Evolutionary conservation across 2,113 vertebrate species (phyloP).

Genomic region (Megaceryle maxima): DNA sequence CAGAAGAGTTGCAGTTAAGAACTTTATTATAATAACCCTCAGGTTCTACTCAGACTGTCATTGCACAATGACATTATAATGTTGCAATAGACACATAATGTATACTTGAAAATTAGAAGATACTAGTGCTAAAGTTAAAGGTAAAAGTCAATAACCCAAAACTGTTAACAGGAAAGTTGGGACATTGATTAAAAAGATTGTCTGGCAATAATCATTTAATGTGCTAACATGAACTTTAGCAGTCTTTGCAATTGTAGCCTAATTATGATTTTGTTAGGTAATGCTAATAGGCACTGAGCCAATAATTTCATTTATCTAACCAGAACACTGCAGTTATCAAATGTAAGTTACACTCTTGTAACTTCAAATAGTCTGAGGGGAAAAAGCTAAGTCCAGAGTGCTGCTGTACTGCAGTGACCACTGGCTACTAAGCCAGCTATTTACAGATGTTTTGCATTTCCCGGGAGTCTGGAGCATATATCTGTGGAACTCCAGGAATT

Average conservation of each 20-base stretch:
- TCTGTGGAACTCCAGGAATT: background rate
- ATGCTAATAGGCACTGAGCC: background rate
- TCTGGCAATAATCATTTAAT: background rate
- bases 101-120: background rate
- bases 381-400: background rate
- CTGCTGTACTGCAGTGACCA: background rate
- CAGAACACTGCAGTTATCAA: background rate
- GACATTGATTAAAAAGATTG: background rate
- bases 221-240: background rate
- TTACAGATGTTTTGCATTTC: background rate
- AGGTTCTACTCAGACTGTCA: rapidly evolving
- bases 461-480: background rate
- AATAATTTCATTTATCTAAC: background rate
- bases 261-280: slow-evolving; percentile 28
- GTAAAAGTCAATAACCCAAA: background rate
- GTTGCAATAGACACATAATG: background rate
- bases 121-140: background rate
- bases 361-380: background rate
- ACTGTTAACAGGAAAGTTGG: background rate
- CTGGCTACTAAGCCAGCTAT: background rate
- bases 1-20: background rate
- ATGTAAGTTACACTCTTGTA: background rate
- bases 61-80: background rate
- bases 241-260: background rate
- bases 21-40: background rate